Base-by-base conservation (phyloP, 2,888 invertebrate species). In the Erynnis tages region DNA sequence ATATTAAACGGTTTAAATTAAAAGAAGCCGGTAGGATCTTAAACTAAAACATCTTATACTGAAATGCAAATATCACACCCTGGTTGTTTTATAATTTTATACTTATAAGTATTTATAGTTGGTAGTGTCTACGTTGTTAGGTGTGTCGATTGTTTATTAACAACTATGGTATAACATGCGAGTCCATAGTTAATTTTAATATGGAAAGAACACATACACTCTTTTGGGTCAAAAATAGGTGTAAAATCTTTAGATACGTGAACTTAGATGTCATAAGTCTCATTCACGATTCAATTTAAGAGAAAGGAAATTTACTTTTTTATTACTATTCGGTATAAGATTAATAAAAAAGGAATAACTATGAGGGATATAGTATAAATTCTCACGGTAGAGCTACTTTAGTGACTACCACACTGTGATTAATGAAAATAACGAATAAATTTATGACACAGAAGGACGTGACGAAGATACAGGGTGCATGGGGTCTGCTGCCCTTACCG, bases 401-500 rank as follows among this genome's bases (percentile, higher is more conserved):
- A 35, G 11, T 21, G 8, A 19, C 19, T 50, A 35, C 41, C 41
- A 43, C 35, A 43, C 43, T 40, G 37, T 21, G 13, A 35, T 50
- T 50, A 50, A 37, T 49, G 2, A 32, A 41, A 25, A 7, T 43
- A 35, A 25, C 34, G 14, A 34, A 43, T 32, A 41, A 43, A 8
- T 43, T 29, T 35, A 43, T 43, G 16, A 35, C 27, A 50, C 29
- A 65, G 60, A 65, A 73, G 80, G 77, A 73, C 67, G 72, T 76
- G 82, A 82, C 82, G 84, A 82, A 84, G 84, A 73, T 71, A 78
- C 79, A 78, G 76, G 70, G 63, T 73, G 63, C 67, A 67, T 53
- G 69, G 34, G 75, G 77, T 79, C 84, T 84, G 82, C 71, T 77
- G 82, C 84, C 87, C 90, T 92, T 93, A 91, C 94, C 94, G 77